phyloP scores from a whole-genome alignment of 2,888 invertebrate species.

The Chloroclystis v-ata region DNA sequence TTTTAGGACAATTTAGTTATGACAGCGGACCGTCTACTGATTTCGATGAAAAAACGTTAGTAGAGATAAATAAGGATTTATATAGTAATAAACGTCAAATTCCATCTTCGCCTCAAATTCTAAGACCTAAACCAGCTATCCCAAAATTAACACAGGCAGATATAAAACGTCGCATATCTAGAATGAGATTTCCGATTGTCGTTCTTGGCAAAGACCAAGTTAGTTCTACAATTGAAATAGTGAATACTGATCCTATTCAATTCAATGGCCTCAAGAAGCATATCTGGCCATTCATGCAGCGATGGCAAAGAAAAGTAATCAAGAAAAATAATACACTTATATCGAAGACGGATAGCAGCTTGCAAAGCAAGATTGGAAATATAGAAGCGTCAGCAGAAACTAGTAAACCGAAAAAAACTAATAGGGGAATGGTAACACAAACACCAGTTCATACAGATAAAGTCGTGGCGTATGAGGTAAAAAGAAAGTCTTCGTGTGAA shows the following conservation, averaged over 20 bases:
- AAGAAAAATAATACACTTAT: constrained; percentile 1
- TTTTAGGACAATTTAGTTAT: too few species aligned
- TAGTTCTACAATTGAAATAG: constrained; percentile 38
- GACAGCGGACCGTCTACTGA: too few species aligned
- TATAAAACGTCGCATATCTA: constrained; percentile 48
- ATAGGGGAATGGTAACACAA: constrained; percentile 3
- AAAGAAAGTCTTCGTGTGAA: constrained; percentile 16
- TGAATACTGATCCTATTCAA: constrained; percentile 44
- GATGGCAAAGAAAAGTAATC: constrained; percentile 38
- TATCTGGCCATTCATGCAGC: constrained; percentile 64
- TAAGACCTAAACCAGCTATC: not conserved
- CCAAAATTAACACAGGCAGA: constrained; percentile 48
- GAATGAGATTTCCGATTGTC: constrained; percentile 51
- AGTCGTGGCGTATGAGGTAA: constrained; percentile 1
- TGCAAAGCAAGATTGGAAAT: constrained; percentile 11
- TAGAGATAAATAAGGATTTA: too few species aligned
- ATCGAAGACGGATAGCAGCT: constrained; percentile 3
- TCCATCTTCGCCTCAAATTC: not conserved
- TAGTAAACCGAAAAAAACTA: constrained; percentile 6
- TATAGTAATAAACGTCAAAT: too few species aligned
- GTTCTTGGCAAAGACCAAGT: constrained; percentile 58
- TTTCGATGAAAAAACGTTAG: too few species aligned
- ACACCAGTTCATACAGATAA: constrained; percentile 13
- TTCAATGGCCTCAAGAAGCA: constrained; percentile 52
- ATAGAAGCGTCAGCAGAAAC: not conserved